Conservation (phyloP, 2,113 vertebrate genomes). For the Tetrao urogallus region DNA sequence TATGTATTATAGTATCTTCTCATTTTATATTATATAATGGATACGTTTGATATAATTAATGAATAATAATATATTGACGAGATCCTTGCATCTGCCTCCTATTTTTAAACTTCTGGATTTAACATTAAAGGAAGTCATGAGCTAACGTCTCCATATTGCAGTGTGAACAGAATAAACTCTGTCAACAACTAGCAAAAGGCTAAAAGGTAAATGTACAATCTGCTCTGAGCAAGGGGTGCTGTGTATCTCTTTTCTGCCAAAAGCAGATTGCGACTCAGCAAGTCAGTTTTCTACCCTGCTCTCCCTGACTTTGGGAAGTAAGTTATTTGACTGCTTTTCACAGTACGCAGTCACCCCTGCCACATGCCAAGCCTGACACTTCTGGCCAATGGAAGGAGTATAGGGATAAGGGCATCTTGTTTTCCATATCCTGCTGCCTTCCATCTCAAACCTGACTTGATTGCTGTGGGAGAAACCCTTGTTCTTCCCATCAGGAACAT, state of each 20-base stretch:
- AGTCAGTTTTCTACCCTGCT: conserved; percentile 38
- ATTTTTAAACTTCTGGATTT: conserved; percentile 8
- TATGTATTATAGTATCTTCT: background rate
- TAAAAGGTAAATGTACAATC: conserved; percentile 47
- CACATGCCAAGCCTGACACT: background rate
- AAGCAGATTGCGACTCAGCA: conserved; percentile 65
- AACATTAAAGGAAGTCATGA: background rate
- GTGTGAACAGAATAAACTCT: background rate
- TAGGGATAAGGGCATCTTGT: background rate
- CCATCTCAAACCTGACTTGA: background rate
- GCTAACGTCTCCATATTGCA: background rate
- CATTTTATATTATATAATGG: background rate
- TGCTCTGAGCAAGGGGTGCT: conserved; percentile 48
- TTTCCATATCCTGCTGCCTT: background rate
- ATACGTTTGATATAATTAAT: background rate
- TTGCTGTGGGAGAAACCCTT: background rate
- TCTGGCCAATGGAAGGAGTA: background rate
- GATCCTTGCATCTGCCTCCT: background rate
- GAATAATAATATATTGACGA: background rate
- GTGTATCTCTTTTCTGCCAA: conserved; percentile 24
- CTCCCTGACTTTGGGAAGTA: conserved; percentile 54
- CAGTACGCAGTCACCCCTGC: background rate
- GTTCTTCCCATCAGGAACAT: background rate
- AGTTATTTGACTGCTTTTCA: conserved; percentile 21
- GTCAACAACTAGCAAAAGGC: conserved; percentile 25